A percentile compares a stretch with the other conserved stretches of the same genome.
Evolutionary conservation across 2,888 invertebrate genomes (phyloP).

Genomic region (Coremacera marginata): DNA sequence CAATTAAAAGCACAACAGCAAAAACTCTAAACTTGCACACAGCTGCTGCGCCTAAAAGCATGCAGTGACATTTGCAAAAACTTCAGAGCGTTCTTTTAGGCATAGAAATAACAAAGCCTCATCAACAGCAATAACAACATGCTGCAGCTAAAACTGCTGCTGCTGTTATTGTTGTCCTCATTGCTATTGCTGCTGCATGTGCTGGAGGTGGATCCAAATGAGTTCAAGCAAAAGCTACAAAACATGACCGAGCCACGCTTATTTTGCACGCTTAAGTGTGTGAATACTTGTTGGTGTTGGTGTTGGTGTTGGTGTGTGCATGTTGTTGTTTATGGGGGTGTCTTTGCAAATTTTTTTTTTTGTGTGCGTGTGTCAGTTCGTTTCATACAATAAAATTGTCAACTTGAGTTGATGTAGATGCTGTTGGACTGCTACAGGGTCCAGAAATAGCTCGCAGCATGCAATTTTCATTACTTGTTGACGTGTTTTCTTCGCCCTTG

Average conservation of each 20-base stretch:
- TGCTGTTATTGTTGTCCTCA: not conserved
- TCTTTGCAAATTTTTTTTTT: not conserved
- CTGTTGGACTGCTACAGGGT: slow-evolving; percentile 1
- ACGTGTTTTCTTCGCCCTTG: not conserved
- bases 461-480: not conserved
- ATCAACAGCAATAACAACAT: slow-evolving; percentile 6
- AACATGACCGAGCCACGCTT: not conserved
- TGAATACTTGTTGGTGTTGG: not conserved
- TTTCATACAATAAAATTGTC: slow-evolving; percentile 27
- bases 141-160: not conserved
- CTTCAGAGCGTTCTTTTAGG: slow-evolving; percentile 11
- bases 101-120: slow-evolving; percentile 24
- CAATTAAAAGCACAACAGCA: slow-evolving; percentile 22
- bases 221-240: slow-evolving; percentile 15
- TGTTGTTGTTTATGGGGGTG: not conserved
- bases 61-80: slow-evolving; percentile 14
- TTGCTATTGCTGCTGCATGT: not conserved
- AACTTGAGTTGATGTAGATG: slow-evolving; percentile 3
- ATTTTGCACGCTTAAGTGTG: not conserved
- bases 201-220: slow-evolving; percentile 11
- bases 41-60: slow-evolving; percentile 19
- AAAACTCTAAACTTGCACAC: slow-evolving; percentile 7
- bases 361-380: not conserved
- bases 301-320: not conserved
- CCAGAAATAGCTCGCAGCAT: not conserved